Conservation (phyloP, 2,113 vertebrate genomes). For the Nestor notabilis region DNA sequence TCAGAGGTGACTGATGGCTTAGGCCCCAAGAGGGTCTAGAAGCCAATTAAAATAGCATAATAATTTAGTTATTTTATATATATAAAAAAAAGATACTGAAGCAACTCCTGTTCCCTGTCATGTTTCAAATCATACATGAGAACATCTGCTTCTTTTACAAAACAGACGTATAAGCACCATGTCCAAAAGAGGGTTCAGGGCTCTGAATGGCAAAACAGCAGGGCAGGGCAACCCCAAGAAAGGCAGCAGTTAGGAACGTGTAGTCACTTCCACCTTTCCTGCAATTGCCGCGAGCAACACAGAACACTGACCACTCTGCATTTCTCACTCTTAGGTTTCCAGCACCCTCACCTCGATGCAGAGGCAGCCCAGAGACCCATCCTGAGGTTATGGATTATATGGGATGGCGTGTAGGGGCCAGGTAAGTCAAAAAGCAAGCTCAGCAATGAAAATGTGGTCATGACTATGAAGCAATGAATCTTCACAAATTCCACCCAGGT, state of each 20-base stretch:
- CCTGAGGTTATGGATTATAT: neutral
- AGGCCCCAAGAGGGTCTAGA: neutral
- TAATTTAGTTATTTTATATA: neutral
- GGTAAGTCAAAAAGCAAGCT: neutral
- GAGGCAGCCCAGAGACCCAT: neutral
- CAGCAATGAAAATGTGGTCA: neutral
- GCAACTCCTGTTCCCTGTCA: neutral
- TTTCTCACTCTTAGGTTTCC: neutral
- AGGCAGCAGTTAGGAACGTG: rapidly evolving
- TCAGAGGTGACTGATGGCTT: neutral
- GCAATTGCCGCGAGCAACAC: neutral
- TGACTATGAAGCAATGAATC: neutral
- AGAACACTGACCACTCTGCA: neutral
- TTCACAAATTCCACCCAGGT: neutral
- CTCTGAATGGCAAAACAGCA: neutral
- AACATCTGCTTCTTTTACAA: neutral
- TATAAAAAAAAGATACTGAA: neutral
- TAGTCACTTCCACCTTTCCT: neutral
- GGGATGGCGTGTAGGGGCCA: neutral
- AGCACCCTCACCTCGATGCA: neutral
- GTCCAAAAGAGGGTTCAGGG: neutral
- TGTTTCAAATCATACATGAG: neutral
- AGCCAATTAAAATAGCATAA: neutral
- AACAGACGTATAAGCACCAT: neutral
- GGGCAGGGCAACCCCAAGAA: neutral